Conservation (phyloP, 2,888 invertebrate genomes). For the Diplolepis rosae region DNA sequence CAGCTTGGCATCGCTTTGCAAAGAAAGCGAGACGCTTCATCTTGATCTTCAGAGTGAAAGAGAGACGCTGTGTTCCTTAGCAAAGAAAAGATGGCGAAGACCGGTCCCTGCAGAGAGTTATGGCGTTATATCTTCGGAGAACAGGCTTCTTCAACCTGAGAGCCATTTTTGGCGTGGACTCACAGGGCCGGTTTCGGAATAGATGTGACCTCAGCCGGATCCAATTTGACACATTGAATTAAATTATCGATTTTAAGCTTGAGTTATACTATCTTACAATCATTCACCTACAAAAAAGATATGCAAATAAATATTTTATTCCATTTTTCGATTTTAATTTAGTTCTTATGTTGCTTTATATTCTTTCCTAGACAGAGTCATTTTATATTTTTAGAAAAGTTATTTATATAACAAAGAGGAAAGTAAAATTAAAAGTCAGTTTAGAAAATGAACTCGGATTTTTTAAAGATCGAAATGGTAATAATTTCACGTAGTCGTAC, state of each 20-base stretch:
- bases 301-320: no score
- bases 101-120: conserved; percentile 32
- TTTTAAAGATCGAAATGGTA: not conserved
- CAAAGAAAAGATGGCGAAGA: conserved; percentile 15
- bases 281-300: no score
- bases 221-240: no score
- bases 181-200: conserved; percentile 16
- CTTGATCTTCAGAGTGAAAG: conserved; percentile 17
- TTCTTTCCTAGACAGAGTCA: no score
- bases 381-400: no score
- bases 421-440: not conserved
- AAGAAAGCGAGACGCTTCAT: conserved; percentile 40
- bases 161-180: conserved; percentile 17
- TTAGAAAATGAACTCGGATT: not conserved
- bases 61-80: conserved; percentile 13
- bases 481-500: not conserved
- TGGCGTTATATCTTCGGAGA: conserved; percentile 32
- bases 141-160: conserved; percentile 28
- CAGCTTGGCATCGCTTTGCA: conserved; percentile 43
- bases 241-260: no score
- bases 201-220: not conserved
- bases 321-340: no score
- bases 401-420: not conserved
- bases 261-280: no score
- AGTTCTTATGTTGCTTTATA: no score